Evolutionary conservation across 2,797 vertebrate species (phyloP), one percentile per base, ranked within the genome.

Genomic region (Mico argentatus): DNA sequence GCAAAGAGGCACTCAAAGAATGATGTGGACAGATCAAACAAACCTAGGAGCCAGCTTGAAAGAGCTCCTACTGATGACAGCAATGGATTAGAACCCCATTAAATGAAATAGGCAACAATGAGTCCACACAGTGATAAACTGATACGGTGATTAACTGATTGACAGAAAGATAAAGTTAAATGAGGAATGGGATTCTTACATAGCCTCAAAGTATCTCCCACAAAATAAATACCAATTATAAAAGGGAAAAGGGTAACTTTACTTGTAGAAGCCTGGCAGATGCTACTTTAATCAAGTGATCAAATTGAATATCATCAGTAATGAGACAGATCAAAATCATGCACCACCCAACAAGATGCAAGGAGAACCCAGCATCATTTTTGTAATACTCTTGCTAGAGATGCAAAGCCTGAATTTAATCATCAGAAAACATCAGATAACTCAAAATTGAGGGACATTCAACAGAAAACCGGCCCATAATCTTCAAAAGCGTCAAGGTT

Each of bases 1-100:
- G 46, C 19, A 7, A 64, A 72, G 19, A n/a, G 14, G 10, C 39
- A 27, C 20, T 79, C 46, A 26, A 77, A 70, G 19, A n/a, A 57
- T n/a, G 15, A 44, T 6, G 9, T 1, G 27, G 24, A 59, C 2
- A 0, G 5, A 5, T 77, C 57, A 7, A 77, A 67, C 27, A 7
- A 77, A 67, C 27, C 48, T 20, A 26, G 27, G 73, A 79, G 36
- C 5, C 70, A 67, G 36, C 3, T 4, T 85, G 55, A 41, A 24
- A 36, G 33, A 20, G 7, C 15, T 41, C 46, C 46, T 7, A 5
- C 36, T 41, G n/a, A 12, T 14, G 57, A 10, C 10, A 52, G 55
- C 33, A 30, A 50, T 11, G 17, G 17, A 19, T 50, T 83, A 15
- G 26, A 67, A 36, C 22, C 4, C 22, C 30, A 46, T 39, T 9